Evolutionary conservation across 2,113 vertebrate genomes (phyloP).

Genomic region (Ciconia boyciana): DNA sequence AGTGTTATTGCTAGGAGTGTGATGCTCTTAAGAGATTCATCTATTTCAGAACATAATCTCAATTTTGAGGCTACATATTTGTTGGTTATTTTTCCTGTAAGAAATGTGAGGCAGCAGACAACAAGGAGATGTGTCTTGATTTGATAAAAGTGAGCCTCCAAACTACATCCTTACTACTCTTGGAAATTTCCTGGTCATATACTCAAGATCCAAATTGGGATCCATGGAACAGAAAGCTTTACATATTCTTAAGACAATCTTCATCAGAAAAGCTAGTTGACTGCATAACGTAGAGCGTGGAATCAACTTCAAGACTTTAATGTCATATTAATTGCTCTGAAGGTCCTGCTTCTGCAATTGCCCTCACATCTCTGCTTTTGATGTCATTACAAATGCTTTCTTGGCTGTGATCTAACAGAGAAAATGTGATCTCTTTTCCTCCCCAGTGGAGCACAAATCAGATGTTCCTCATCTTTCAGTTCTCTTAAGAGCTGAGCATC

Average conservation of each 20-base stretch:
- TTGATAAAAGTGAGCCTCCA: not conserved
- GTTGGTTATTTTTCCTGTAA: not conserved
- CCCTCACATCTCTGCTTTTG: slow-evolving; percentile 29
- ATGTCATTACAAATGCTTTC: not conserved
- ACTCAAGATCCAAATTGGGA: not conserved
- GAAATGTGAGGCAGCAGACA: slow-evolving; percentile 32
- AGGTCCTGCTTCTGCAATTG: slow-evolving; percentile 6
- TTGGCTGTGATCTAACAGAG: not conserved
- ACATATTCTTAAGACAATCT: not conserved
- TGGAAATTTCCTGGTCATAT: not conserved
- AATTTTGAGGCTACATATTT: not conserved
- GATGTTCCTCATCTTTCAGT: not conserved
- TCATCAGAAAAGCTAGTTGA: not conserved
- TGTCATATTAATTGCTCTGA: not conserved
- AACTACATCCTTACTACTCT: not conserved
- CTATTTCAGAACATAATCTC: not conserved
- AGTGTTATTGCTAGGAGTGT: slow-evolving; percentile 16
- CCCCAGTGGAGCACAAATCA: not conserved
- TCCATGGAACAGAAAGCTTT: not conserved
- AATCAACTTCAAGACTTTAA: not conserved
- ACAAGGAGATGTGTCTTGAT: not conserved
- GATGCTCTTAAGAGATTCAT: slow-evolving; percentile 44
- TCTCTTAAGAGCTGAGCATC: slow-evolving; percentile 39
- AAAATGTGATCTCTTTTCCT: slow-evolving; percentile 1
- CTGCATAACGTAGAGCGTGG: not conserved